A percentile compares a stretch with the other conserved stretches of the same genome.
Conservation (phyloP, 92 coral and sea anemone species). For the Hydrozoanthus gracilis region DNA sequence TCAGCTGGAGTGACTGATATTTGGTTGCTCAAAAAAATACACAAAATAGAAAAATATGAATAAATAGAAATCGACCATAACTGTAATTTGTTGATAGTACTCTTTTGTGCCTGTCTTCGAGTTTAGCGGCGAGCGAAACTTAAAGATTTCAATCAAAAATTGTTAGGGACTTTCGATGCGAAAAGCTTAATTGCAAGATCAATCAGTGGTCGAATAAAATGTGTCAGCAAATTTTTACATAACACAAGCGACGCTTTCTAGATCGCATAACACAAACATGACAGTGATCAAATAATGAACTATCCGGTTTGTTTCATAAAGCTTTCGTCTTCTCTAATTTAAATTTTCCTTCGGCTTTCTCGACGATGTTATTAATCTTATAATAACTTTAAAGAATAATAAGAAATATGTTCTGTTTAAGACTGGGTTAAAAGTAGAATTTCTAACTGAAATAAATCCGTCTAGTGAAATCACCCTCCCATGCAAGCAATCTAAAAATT, state of each 20-base stretch:
- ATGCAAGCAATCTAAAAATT: background rate
- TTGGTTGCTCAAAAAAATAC: background rate
- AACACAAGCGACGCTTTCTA: background rate
- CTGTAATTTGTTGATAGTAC: slow-evolving; percentile 1
- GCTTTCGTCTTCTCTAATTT: background rate
- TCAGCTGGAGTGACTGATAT: background rate
- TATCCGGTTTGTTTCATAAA: slow-evolving; percentile 20
- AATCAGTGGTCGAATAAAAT: background rate
- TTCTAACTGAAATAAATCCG: background rate
- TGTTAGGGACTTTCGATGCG: background rate
- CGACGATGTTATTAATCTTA: background rate
- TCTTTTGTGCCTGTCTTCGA: slow-evolving; percentile 10
- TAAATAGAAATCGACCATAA: background rate
- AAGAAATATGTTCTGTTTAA: background rate
- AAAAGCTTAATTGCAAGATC: background rate
- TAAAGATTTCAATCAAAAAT: background rate
- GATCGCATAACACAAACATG: slow-evolving; percentile 7
- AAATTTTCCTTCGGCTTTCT: background rate
- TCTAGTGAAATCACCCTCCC: background rate
- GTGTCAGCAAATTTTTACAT: background rate
- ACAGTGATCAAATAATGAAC: slow-evolving; percentile 21
- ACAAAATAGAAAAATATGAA: background rate
- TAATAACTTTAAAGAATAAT: background rate
- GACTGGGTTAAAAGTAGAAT: background rate
- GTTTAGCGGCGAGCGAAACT: slow-evolving; percentile 10